phyloP scores from a whole-genome alignment of 2,113 vertebrate genomes.

The Erythrolamprus reginae region DNA sequence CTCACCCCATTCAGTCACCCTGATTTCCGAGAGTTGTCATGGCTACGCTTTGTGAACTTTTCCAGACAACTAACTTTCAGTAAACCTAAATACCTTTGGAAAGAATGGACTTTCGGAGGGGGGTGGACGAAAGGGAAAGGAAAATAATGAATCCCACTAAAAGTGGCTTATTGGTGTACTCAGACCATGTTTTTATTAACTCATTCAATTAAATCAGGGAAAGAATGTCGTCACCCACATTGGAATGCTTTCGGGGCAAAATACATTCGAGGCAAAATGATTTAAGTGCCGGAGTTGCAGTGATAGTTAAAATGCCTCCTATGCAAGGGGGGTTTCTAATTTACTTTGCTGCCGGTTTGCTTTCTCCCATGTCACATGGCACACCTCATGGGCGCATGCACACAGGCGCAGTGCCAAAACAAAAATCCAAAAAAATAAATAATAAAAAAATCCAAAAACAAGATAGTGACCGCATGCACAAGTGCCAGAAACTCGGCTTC shows the following conservation, averaged over 20 bases:
- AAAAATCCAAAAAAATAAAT: too few relatives aligned
- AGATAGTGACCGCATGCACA: too few relatives aligned
- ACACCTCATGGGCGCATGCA: too few relatives aligned
- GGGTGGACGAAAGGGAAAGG: background rate
- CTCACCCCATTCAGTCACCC: constrained; percentile 12
- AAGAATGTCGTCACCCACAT: background rate
- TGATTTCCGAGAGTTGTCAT: background rate
- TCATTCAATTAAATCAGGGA: background rate
- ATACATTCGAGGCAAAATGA: background rate
- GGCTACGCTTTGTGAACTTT: background rate
- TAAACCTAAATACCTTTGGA: background rate
- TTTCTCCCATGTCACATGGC: too few relatives aligned
- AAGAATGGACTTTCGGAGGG: fast-evolving
- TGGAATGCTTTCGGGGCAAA: background rate
- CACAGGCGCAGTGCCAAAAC: too few relatives aligned
- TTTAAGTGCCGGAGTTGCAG: background rate
- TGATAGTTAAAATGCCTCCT: background rate
- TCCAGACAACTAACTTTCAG: background rate
- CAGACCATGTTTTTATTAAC: background rate
- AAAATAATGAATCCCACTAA: background rate
- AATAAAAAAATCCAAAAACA: too few relatives aligned
- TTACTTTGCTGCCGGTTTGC: too few relatives aligned
- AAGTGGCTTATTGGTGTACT: background rate
- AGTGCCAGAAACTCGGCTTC: too few relatives aligned
- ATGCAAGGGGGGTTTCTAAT: too few relatives aligned